Percentiles rank a stretch among this genome's conserved stretches.
These are phyloP conservation scores for Platalea minor DNA, from an alignment of 2,797 vertebrate species.

Conservation along the genomic window DNA sequence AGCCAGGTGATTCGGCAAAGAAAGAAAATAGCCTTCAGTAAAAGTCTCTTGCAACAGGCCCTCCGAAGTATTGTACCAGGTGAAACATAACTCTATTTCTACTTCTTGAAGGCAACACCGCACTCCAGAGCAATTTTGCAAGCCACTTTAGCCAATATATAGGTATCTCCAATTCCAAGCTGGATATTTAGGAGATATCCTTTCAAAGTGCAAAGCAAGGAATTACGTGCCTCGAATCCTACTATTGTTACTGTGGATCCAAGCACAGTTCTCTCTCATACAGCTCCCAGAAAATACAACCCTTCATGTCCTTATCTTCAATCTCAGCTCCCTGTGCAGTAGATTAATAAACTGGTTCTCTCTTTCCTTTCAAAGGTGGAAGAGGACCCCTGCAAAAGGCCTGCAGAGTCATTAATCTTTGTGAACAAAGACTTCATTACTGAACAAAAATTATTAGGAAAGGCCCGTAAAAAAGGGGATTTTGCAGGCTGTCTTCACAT, in stretches of 20 bases:
- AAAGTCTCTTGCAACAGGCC: background rate
- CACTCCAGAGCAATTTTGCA: background rate
- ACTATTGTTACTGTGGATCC: background rate
- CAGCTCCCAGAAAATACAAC: background rate
- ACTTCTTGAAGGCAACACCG: background rate
- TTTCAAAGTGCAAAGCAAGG: background rate
- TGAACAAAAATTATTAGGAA: background rate
- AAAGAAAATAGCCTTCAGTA: background rate
- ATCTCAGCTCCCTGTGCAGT: background rate
- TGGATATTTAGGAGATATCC: background rate
- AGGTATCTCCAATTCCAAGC: background rate
- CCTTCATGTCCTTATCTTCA: background rate
- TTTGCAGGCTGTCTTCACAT: background rate
- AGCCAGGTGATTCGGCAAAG: background rate
- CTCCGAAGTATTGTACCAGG: accelerated
- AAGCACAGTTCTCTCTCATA: background rate
- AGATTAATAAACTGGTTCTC: constrained; percentile 5
- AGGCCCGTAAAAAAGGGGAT: background rate
- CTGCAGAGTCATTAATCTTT: constrained; percentile 1
- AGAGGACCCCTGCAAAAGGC: background rate
- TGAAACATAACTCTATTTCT: background rate
- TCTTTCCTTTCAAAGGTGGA: background rate
- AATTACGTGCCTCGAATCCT: accelerated
- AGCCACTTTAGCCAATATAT: background rate
- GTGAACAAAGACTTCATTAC: constrained; percentile 12